Base-by-base conservation (phyloP, 2,797 vertebrate genomes). In the Catamblyrhynchus diadema region DNA sequence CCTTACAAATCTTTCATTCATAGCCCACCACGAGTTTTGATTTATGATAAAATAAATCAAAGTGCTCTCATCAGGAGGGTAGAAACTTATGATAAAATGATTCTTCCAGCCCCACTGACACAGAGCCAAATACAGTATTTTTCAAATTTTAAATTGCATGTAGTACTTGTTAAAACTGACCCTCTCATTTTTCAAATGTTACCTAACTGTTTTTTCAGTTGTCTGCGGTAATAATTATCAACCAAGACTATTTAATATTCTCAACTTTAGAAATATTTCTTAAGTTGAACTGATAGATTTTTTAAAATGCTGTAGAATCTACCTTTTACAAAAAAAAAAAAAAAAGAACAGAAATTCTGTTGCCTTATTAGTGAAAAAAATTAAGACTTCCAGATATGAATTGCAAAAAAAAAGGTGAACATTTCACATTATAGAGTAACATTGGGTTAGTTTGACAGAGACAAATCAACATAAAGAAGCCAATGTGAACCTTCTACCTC, bases 41-140 rank as follows among this genome's bases (percentile, higher is more conserved):
- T 95, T 97, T 96, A 95, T 91, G 75, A 72, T 45, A 78, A 61
- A 93, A 95, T 94, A 95, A 96, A 95, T 95, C 92, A 95, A 37
- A 41, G 39, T 78, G 35, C 44, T 92, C 88, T 85, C 94, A 89
- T 95, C 4, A 0, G 79, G 92, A 89, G 79, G 81, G 81, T n/a
- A 92, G 81, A 89, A 87, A 87, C 60, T 72, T 79, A 87, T 85
- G 88, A 92, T 88, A 95, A 94, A 95, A 88, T 86, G 35, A 65
- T 92, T 94, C 86, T 95, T 95, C 94, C 60, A 86, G 20, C 15
- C 35, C 39, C 67, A 82, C 27, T 71, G 88, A 92, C 4, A 0
- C 35, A 65, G 42, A 92, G 93, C 64, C 71, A 93, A 95, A 91
- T 71, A 57, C 41, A 64, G 27, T 89, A 85, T 81, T 95, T 96